Conservation (phyloP, 2,113 vertebrate genomes). For the Furnarius figulus region DNA sequence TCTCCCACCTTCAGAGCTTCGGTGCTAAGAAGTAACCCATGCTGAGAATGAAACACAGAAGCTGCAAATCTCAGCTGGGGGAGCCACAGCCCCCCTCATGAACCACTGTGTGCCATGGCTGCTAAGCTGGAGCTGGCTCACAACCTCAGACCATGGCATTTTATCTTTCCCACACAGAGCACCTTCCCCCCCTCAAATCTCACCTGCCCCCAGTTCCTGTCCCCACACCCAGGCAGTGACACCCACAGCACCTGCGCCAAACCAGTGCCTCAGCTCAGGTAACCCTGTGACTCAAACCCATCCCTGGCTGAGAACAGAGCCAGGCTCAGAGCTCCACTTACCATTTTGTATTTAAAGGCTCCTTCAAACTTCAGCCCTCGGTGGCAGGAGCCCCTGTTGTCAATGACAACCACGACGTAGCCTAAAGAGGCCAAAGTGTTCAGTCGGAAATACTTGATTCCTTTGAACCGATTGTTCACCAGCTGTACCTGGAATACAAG, state of each 20-base stretch:
- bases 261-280: not conserved
- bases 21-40: not conserved
- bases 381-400: constrained; percentile 84
- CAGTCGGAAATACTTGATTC: constrained; percentile 83
- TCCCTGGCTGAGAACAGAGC: not conserved
- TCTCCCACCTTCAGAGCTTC: not conserved
- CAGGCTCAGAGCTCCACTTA: constrained; percentile 56
- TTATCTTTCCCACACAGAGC: fast-evolving
- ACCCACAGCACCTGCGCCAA: not conserved
- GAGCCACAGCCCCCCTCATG: not conserved
- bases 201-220: fast-evolving
- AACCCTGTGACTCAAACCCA: not conserved
- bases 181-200: not conserved
- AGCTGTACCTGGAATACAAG: constrained; percentile 78
- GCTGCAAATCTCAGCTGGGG: not conserved
- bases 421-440: constrained; percentile 83
- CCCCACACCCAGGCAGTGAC: not conserved
- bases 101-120: not conserved
- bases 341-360: constrained; percentile 86
- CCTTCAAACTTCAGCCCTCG: constrained; percentile 85
- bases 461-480: constrained; percentile 84
- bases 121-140: not conserved
- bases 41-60: not conserved
- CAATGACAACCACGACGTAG: constrained; percentile 82
- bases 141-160: not conserved